phyloP scores from a whole-genome alignment of 2,888 invertebrate species.

The Catotricha subobsoleta region DNA sequence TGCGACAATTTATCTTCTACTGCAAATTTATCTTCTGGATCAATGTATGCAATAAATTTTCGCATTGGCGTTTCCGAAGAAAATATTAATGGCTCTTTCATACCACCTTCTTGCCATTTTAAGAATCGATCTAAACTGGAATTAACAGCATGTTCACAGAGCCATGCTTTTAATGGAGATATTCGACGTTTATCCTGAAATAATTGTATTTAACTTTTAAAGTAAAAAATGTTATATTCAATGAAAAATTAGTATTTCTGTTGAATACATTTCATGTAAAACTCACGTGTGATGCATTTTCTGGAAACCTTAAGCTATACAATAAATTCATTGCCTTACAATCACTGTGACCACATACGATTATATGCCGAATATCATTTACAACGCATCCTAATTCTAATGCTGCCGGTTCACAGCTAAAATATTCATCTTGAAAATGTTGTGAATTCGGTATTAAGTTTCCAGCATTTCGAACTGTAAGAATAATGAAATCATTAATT shows the following conservation, averaged over 20 bases:
- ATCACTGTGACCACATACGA: conserved; percentile 95
- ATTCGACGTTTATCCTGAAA: conserved; percentile 50
- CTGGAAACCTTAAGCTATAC: conserved; percentile 60
- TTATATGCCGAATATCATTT: conserved; percentile 77
- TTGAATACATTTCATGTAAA: no score
- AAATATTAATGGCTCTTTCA: conserved; percentile 59
- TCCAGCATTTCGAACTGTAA: conserved; percentile 85
- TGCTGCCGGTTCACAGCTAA: conserved; percentile 90
- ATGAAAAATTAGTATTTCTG: neutral
- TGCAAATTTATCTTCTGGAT: conserved; percentile 74
- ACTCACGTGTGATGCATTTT: conserved; percentile 49
- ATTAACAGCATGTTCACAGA: conserved; percentile 71
- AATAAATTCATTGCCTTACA: conserved; percentile 95
- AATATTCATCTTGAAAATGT: conserved; percentile 68
- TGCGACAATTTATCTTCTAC: conserved; percentile 87
- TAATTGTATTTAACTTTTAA: conserved; percentile 23
- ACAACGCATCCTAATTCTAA: conserved; percentile 85
- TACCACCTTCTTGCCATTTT: conserved; percentile 38
- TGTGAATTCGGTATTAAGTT: conserved; percentile 87
- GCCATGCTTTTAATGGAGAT: conserved; percentile 80
- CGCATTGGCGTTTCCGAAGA: conserved; percentile 72
- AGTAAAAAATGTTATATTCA: conserved; percentile 7
- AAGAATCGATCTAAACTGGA: conserved; percentile 69
- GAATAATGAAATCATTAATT: conserved; percentile 4
- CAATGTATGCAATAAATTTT: conserved; percentile 85